These are phyloP conservation scores for Platorchestia sp. DNA, from an alignment of 1,140 invertebrate species.

Conservation along the genomic window DNA sequence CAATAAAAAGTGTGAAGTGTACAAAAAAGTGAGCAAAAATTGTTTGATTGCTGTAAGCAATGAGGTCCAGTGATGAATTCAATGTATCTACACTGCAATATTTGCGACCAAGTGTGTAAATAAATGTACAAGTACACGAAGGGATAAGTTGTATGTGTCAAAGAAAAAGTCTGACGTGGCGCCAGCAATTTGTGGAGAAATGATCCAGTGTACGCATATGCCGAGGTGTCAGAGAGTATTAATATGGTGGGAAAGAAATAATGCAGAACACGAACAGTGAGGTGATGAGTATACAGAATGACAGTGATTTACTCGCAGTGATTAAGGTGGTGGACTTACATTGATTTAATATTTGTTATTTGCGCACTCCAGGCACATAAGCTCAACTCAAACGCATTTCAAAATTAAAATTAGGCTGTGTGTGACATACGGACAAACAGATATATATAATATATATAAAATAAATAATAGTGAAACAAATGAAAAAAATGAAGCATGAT, in stretches of 20 bases:
- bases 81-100: no score
- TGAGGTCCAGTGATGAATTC: no score
- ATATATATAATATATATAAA: conserved; percentile 23
- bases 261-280: background rate
- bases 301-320: background rate
- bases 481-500: conserved; percentile 40
- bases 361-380: conserved; percentile 48
- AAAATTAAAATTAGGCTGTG: conserved; percentile 1
- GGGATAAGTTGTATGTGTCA: background rate
- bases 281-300: background rate
- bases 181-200: background rate
- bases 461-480: conserved; percentile 31
- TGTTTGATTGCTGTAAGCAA: no score
- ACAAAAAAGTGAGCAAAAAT: background rate
- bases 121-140: background rate
- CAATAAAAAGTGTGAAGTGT: background rate
- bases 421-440: conserved; percentile 28
- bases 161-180: background rate
- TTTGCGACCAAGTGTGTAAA: no score
- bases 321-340: background rate
- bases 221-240: background rate
- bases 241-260: background rate
- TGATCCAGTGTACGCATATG: background rate
- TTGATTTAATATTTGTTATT: conserved; percentile 32
- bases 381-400: conserved; percentile 40